Percentiles rank a stretch among this genome's conserved stretches.
phyloP scores from a whole-genome alignment of 35 echinoderm and acorn worm genomes.

The Apostichopus californicus region DNA sequence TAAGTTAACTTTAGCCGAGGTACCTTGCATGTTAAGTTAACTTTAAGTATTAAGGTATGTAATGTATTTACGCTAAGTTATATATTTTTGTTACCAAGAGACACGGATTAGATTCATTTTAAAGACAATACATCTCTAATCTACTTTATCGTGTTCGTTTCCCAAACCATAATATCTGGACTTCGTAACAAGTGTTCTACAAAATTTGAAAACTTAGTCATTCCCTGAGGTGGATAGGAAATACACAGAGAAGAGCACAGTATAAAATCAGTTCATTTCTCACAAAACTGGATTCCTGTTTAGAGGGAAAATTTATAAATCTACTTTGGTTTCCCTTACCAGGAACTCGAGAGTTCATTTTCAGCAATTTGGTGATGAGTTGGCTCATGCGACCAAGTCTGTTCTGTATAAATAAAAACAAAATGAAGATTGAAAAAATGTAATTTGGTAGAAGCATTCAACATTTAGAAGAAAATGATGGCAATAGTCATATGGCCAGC shows the following conservation, averaged over 20 bases:
- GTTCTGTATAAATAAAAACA: slow-evolving; percentile 44
- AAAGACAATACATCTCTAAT: too few species aligned
- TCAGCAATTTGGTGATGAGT: slow-evolving; percentile 66
- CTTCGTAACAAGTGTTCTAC: too few species aligned
- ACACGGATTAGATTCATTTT: too few species aligned
- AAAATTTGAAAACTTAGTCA: neutral
- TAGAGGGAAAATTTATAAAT: neutral
- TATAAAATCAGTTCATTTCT: neutral
- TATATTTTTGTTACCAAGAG: too few species aligned
- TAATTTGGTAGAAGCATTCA: neutral
- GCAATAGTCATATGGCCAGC: neutral
- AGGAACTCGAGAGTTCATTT: slow-evolving; percentile 72
- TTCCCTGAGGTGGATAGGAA: neutral
- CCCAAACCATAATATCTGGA: too few species aligned
- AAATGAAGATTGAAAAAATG: neutral
- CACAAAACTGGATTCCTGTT: neutral
- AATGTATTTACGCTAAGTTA: too few species aligned
- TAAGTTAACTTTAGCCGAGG: too few species aligned
- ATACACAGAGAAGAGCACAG: neutral
- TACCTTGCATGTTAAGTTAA: too few species aligned
- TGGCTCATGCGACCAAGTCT: slow-evolving; percentile 60
- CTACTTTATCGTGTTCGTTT: too few species aligned
- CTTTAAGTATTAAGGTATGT: too few species aligned
- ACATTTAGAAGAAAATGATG: neutral
- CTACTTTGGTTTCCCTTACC: slow-evolving; percentile 45